phyloP scores from a whole-genome alignment of 2,888 invertebrate species.

The Amphipyra tragopoginis region DNA sequence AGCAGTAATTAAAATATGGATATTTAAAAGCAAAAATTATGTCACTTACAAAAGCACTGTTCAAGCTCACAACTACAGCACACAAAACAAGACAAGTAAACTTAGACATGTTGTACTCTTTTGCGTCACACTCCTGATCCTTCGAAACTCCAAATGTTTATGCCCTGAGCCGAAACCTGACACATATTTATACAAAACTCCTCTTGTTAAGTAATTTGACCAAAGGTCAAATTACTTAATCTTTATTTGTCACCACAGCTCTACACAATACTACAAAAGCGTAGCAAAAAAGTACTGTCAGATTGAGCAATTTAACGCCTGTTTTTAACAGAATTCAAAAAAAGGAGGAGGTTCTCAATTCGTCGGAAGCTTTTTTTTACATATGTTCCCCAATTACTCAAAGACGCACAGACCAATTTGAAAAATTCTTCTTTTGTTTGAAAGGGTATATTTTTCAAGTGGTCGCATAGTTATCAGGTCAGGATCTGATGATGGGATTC shows the following conservation, averaged over 20 bases:
- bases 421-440: too few relatives aligned
- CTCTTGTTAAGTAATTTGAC: slow-evolving; percentile 25
- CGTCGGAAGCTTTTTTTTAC: too few relatives aligned
- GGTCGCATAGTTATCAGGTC: too few relatives aligned
- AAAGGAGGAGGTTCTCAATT: too few relatives aligned
- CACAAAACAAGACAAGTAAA: slow-evolving; percentile 21
- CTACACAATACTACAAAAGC: slow-evolving; percentile 33
- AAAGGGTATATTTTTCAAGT: too few relatives aligned
- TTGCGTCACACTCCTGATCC: slow-evolving; percentile 4
- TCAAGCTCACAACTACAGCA: slow-evolving; percentile 25
- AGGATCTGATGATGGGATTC: too few relatives aligned
- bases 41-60: slow-evolving; percentile 34
- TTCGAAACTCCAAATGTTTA: slow-evolving; percentile 9
- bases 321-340: too few relatives aligned
- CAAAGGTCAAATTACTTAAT: slow-evolving; percentile 50
- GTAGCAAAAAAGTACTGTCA: slow-evolving; percentile 22
- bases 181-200: slow-evolving; percentile 51
- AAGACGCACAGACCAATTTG: too few relatives aligned
- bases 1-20: too few relatives aligned
- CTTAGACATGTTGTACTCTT: slow-evolving; percentile 35
- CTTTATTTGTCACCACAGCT: slow-evolving; percentile 27
- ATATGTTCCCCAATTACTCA: too few relatives aligned
- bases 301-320: slow-evolving; percentile 24
- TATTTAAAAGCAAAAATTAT: too few relatives aligned
- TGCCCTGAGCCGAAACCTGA: slow-evolving; percentile 2